Base-by-base conservation (phyloP, 2,888 invertebrate species). In the Penaeus monodon region DNA sequence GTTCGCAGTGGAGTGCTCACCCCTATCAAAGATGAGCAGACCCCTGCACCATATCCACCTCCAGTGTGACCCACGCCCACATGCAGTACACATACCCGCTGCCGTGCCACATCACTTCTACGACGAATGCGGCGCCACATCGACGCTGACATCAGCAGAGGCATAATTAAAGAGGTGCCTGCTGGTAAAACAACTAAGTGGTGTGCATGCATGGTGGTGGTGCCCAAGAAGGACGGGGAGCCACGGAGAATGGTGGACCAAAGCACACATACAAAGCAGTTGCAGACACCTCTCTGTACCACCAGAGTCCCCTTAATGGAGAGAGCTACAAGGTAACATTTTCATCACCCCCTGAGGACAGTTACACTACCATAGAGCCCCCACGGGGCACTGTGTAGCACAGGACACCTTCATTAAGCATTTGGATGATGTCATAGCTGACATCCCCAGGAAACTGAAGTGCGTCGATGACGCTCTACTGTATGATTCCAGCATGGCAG, bases 121-220 rank as follows among this genome's bases (percentile, higher is more conserved):
- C 33, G 33, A 76, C 14, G 66, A 83, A 57, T 76, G 20, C 64
- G 65, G 33, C n/a, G n/a, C 1, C 33, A 83, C 22, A 57, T 83
- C 22, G 83, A 76, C 29, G 49, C 38, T 38, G 73, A 85, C 29
- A 81, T 85, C 57, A 2, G 22, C 10, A 57, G 64, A 2, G 83
- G 83, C 2, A 77, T 81, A 14, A 76, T 76, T 10, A 27, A 64
- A 27, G 33, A 20, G 22, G 66, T 77, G 38, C 84, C 68, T 2
- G 64, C 49, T 20, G 80, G 44, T n/a, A 84, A 33, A 49, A 73
- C 80, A 17, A 80, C 79, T 1, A 74, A 81, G 22, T 80, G 81
- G 74, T 86, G 83, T 66, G 33, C 76, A 0, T 8, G 86, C 1
- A 86, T 88, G 86, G 81, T 86, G 77, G 84, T 88, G 24, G 44